Base-by-base conservation (phyloP, 2,888 invertebrate genomes). In the Conchocele bisecta region DNA sequence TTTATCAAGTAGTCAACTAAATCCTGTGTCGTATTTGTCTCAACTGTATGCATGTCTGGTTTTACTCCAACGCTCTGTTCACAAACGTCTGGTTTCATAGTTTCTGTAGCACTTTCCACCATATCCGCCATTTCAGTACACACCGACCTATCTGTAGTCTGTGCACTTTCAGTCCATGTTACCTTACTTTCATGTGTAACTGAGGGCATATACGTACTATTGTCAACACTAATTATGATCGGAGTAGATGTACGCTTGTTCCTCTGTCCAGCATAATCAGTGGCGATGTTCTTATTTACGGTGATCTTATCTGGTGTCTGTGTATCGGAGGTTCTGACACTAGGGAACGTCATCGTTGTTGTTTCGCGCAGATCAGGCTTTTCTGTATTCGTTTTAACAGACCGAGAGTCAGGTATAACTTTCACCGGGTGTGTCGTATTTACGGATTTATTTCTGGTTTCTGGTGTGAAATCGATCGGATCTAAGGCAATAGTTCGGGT, bases 71-170 rank as follows among this genome's bases (percentile, higher is more conserved):
- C 50, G 3, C 77, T 79, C 41, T 80, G 77, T 44, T 85, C 84
- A 50, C 75, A 77, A 13, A 75, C 60, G 2, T 66, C 63, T 15
- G 80, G 75, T 6, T 66, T 46, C 17, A 65, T 42, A 11, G 85
- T 84, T 39, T 81, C 82, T 2, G 83, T 83, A 9, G 70, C 70
- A 0, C 69, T 64, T 54, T 86, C 84, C 2, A 56, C 68, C 6
- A 73, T 81, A 48, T 79, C 68, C 26, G 68, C 69, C 17, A 54
- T 46, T 4, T 80, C 75, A 4, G 85, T 86, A 50, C 75, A 75
- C 9, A 82, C 79, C 24, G 86, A 82, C 42, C 87, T 74, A 39
- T 87, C 87, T 15, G 84, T 79, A 1, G 87, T 87, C 20, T 77
- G 63, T n/a, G 81, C 53, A 4, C 58, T 33, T 17, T 87, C 87